Percentiles rank a stretch among this genome's conserved stretches.
Evolutionary conservation across 1,140 invertebrate genomes (phyloP).

Genomic region (Pantala flavescens): DNA sequence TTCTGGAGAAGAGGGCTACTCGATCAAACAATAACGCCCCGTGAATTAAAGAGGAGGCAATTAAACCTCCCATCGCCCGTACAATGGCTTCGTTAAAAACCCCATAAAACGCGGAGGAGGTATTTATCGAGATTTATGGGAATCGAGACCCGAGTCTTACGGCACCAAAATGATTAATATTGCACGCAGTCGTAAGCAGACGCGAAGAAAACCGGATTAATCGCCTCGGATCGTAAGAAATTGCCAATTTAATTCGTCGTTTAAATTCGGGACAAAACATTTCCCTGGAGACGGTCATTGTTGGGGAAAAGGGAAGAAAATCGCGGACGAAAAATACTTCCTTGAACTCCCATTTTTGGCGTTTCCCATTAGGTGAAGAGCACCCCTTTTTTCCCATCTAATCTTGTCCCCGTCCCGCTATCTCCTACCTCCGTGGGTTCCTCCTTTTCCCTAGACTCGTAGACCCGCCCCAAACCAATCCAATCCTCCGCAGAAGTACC

Average conservation of each 20-base stretch:
- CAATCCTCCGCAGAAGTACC: background rate
- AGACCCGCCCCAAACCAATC: background rate
- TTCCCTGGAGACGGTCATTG: background rate
- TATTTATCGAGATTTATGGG: background rate
- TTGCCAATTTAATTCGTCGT: conserved; percentile 2
- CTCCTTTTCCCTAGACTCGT: background rate
- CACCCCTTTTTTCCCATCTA: background rate
- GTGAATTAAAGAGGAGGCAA: background rate
- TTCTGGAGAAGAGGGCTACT: too few species aligned
- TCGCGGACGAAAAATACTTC: too few species aligned
- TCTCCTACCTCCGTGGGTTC: background rate
- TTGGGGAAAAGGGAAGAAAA: too few species aligned
- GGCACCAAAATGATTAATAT: background rate
- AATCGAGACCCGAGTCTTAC: background rate
- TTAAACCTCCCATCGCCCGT: background rate
- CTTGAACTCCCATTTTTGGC: too few species aligned
- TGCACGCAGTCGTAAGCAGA: background rate
- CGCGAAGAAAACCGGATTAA: background rate
- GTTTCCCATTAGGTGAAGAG: background rate
- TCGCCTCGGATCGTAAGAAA: background rate
- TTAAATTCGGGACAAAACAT: conserved; percentile 7
- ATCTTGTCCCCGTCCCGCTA: background rate
- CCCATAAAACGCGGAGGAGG: background rate
- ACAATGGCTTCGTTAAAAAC: background rate
- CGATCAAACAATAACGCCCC: too few species aligned